These are phyloP conservation scores for Camponotus fellah DNA, from an alignment of 2,888 invertebrate species.

Conservation along the genomic window DNA sequence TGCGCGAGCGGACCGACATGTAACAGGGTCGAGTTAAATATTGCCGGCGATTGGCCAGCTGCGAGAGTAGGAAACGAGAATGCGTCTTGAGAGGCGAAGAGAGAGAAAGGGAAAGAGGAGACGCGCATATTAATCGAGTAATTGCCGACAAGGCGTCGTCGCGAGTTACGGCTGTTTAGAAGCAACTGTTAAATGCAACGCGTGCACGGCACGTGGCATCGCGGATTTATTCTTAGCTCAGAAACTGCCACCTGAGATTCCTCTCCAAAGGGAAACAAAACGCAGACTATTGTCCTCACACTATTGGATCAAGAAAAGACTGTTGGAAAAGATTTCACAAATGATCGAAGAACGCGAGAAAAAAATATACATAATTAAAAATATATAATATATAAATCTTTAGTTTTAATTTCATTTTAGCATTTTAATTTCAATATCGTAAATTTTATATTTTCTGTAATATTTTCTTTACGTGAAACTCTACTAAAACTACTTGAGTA, in stretches of 20 bases:
- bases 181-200: constrained; percentile 49
- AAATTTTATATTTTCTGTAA: neutral
- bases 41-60: constrained; percentile 21
- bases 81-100: neutral
- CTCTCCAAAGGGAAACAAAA: constrained; percentile 59
- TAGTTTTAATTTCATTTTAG: neutral
- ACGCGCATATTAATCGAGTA: constrained; percentile 12
- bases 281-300: no score
- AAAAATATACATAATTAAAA: neutral
- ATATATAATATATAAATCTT: neutral
- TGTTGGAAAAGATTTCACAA: neutral
- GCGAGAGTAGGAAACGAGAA: constrained; percentile 11
- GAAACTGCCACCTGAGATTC: constrained; percentile 57
- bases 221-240: constrained; percentile 66
- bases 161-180: constrained; percentile 68
- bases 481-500: neutral
- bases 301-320: neutral
- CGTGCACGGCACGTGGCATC: constrained; percentile 67
- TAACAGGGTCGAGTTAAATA: constrained; percentile 56
- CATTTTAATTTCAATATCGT: neutral
- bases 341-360: neutral
- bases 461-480: neutral
- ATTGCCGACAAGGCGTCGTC: constrained; percentile 9
- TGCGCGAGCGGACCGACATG: constrained; percentile 37
- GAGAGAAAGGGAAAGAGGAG: neutral